phyloP scores from a whole-genome alignment of 2,888 invertebrate genomes.

The Drosophila subsilvestris region DNA sequence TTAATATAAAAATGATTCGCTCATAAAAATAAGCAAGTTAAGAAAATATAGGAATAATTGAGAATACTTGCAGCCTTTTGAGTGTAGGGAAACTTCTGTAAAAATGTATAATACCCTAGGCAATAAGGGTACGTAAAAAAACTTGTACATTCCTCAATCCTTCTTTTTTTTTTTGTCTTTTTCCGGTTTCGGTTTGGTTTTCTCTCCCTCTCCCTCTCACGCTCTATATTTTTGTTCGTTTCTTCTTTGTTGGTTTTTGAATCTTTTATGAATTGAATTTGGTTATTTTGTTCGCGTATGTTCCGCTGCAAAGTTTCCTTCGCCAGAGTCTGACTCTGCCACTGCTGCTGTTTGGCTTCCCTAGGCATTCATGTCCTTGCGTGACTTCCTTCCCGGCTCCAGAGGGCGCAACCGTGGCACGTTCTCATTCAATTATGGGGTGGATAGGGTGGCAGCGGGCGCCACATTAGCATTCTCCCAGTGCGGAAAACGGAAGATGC shows the following conservation, averaged over 20 bases:
- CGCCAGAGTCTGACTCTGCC: conserved; percentile 1
- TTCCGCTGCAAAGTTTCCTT: conserved; percentile 66
- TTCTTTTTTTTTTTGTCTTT: conserved; percentile 19
- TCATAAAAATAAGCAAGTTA: no score
- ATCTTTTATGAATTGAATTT: conserved; percentile 80
- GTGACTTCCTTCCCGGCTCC: conserved; percentile 40
- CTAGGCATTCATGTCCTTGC: conserved; percentile 39
- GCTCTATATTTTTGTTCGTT: conserved; percentile 31
- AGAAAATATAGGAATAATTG: no score
- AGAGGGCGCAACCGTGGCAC: conserved; percentile 48
- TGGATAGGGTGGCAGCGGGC: conserved; percentile 37
- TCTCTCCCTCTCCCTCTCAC: conserved; percentile 7
- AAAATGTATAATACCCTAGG: not conserved
- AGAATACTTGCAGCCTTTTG: not conserved
- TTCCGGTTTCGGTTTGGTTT: conserved; percentile 12
- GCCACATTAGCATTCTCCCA: conserved; percentile 72
- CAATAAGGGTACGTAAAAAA: not conserved
- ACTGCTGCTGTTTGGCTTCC: conserved; percentile 8
- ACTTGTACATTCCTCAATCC: not conserved
- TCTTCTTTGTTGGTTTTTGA: conserved; percentile 60
- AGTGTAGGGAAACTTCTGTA: not conserved
- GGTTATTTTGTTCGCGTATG: conserved; percentile 78
- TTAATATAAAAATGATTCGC: no score
- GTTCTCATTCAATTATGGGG: conserved; percentile 75
- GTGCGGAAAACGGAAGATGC: conserved; percentile 67